A percentile compares a stretch with the other conserved stretches of the same genome.
Evolutionary conservation across 2,113 vertebrate genomes (phyloP).

Genomic region (Nansenia antarctica): DNA sequence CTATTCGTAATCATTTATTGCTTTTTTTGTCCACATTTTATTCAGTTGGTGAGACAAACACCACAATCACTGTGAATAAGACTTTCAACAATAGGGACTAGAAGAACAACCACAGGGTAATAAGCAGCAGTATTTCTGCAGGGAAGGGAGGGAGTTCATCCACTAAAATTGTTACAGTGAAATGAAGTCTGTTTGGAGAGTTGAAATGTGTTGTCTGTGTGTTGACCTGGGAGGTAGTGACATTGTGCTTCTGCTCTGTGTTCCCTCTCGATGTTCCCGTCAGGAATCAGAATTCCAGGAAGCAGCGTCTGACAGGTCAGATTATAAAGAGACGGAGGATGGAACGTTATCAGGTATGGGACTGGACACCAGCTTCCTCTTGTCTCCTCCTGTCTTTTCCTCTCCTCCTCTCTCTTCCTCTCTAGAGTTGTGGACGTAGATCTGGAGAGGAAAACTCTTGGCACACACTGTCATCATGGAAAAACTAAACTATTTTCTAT

Average conservation of each 20-base stretch:
- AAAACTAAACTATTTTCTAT: slow-evolving; percentile 37
- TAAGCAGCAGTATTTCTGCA: too few relatives aligned
- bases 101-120: too few relatives aligned
- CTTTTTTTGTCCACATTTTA: too few relatives aligned
- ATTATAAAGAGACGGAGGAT: slow-evolving; percentile 63
- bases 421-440: slow-evolving; percentile 6
- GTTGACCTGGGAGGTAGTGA: slow-evolving; percentile 36
- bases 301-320: slow-evolving; percentile 60
- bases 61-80: too few relatives aligned
- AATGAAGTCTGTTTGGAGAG: too few relatives aligned
- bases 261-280: slow-evolving; percentile 38
- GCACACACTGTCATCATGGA: slow-evolving; percentile 20
- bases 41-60: too few relatives aligned
- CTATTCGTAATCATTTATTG: too few relatives aligned
- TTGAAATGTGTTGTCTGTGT: too few relatives aligned
- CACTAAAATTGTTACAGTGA: too few relatives aligned
- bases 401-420: neutral
- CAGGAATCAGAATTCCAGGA: slow-evolving; percentile 71
- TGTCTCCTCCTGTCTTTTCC: slow-evolving; percentile 17
- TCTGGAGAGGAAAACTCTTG: slow-evolving; percentile 28
- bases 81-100: too few relatives aligned
- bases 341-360: slow-evolving; percentile 78
- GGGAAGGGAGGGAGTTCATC: too few relatives aligned
- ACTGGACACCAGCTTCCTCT: slow-evolving; percentile 62
- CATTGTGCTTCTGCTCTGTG: slow-evolving; percentile 39